Conservation (phyloP, 2,113 vertebrate genomes). For the Arenaria interpres region DNA sequence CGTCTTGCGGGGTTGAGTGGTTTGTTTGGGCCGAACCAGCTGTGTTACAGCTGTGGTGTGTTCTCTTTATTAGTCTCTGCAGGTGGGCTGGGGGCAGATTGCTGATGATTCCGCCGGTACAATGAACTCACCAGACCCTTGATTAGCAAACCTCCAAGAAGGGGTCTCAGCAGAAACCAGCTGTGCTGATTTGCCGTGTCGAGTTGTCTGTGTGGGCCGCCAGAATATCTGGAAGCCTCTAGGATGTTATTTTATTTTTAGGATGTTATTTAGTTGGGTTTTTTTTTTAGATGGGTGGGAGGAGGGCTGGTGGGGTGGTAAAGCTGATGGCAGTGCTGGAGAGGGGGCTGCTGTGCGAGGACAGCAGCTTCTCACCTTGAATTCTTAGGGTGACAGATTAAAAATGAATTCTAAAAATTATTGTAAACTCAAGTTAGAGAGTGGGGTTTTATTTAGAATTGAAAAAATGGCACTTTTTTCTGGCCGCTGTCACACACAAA, state of each 20-base stretch:
- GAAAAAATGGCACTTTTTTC: background rate
- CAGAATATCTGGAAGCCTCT: background rate
- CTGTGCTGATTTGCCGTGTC: fast-evolving
- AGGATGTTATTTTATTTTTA: background rate
- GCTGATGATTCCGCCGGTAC: background rate
- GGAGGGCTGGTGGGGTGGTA: background rate
- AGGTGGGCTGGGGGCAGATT: background rate
- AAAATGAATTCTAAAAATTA: background rate
- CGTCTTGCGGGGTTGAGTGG: too few species aligned
- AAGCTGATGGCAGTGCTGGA: background rate
- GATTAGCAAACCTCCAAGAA: background rate
- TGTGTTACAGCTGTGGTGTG: background rate
- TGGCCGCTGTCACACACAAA: background rate
- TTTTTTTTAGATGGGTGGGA: background rate
- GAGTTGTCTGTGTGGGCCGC: fast-evolving
- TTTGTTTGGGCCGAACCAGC: background rate
- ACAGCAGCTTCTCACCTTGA: background rate
- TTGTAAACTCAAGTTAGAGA: background rate
- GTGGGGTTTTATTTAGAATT: background rate
- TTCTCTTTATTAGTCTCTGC: background rate
- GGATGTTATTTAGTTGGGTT: too few species aligned
- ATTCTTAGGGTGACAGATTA: background rate
- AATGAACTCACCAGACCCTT: background rate
- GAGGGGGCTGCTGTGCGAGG: background rate
- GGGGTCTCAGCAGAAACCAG: background rate